A percentile compares a stretch with the other conserved stretches of the same genome.
These are phyloP conservation scores for Aptenodytes patagonicus DNA, from an alignment of 2,113 vertebrate genomes.

Conservation along the genomic window DNA sequence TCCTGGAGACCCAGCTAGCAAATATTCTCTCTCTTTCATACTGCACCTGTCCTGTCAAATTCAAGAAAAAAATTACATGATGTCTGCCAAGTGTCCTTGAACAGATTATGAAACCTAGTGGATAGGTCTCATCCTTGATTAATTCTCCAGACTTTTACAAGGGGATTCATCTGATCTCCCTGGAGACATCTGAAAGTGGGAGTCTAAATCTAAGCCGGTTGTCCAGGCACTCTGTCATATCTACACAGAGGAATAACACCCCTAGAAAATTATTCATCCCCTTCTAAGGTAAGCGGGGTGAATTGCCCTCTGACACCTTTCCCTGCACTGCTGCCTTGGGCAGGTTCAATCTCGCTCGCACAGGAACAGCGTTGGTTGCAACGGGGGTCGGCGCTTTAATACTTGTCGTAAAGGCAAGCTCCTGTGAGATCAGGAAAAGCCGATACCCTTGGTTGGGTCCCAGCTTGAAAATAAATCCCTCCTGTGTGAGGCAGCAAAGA, in stretches of 20 bases:
- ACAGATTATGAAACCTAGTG: neutral
- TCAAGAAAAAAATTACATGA: neutral
- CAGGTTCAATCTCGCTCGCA: neutral
- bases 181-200: neutral
- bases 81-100: neutral
- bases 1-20: neutral
- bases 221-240: neutral
- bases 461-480: conserved; percentile 18
- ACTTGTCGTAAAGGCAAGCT: neutral
- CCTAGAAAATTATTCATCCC: neutral
- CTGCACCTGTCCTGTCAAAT: neutral
- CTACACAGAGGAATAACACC: neutral
- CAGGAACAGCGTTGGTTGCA: neutral
- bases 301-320: neutral
- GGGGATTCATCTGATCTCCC: neutral
- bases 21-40: neutral
- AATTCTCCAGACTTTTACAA: neutral
- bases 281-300: neutral
- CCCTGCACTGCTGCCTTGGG: neutral
- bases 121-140: neutral
- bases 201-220: neutral
- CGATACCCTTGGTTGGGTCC: neutral
- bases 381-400: neutral
- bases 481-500: neutral
- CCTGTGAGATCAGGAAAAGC: neutral